phyloP scores from a whole-genome alignment of 2,888 invertebrate genomes.

The Tigriopus californicus region DNA sequence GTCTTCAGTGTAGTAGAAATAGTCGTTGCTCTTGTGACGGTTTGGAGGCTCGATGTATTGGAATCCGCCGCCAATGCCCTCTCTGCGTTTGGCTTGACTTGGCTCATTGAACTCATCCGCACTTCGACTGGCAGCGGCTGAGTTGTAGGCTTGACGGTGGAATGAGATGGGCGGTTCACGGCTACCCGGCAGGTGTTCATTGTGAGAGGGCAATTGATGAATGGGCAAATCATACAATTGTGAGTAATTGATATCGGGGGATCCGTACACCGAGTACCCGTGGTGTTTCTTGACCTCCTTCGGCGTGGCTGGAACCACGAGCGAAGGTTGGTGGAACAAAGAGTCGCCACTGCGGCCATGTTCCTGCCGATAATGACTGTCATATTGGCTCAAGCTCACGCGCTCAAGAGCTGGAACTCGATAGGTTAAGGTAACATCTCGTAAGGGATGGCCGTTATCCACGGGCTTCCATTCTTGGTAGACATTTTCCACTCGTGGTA shows the following conservation, averaged over 20 bases:
- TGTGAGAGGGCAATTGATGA: neutral
- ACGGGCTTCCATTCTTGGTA: constrained; percentile 11
- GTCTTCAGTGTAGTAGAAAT: constrained; percentile 5
- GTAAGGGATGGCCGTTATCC: constrained; percentile 6
- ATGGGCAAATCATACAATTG: neutral
- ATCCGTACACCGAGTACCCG: constrained; percentile 9
- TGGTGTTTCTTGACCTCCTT: neutral
- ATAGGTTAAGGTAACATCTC: neutral
- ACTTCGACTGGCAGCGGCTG: neutral
- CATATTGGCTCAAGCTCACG: neutral
- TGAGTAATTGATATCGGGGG: constrained; percentile 11
- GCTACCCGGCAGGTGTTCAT: neutral
- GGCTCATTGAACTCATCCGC: neutral
- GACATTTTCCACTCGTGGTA: constrained; percentile 2
- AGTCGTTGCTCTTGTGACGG: neutral
- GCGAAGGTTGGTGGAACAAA: neutral
- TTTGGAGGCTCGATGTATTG: constrained; percentile 1
- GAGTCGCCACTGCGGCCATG: neutral
- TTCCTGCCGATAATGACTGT: neutral
- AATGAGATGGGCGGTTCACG: neutral
- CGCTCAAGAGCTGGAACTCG: constrained; percentile 4
- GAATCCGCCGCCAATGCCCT: neutral
- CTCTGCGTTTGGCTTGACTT: neutral
- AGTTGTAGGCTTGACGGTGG: neutral
- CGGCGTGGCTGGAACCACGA: constrained; percentile 5